Evolutionary conservation across 1,140 invertebrate genomes (phyloP), one percentile per base, ranked within the genome.

Genomic region (Teleopsis dalmanni): DNA sequence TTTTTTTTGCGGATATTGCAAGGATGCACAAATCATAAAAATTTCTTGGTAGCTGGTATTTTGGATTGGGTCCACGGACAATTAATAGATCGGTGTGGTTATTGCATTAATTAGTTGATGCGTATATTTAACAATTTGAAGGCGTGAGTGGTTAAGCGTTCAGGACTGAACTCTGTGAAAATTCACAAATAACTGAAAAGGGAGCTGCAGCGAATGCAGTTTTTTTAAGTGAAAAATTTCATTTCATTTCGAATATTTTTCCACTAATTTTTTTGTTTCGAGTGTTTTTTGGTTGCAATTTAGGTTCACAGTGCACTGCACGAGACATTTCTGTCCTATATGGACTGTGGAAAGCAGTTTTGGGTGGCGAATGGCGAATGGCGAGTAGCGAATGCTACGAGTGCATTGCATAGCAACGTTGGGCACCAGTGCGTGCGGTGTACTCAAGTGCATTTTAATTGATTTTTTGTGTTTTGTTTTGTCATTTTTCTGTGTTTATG

Each of bases 151-250:
- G n/a, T n/a, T n/a, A n/a, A n/a, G n/a, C n/a, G n/a, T n/a, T n/a
- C n/a, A n/a, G n/a, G n/a, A n/a, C n/a, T 33, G 43, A 34, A 45
- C 29, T 21, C 43, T 8, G 25, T 27, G 43, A 11, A 45, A 33
- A 31, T 45, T 10, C 43, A 45, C 27, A 45, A 45, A 31, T 45
- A n/a, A 45, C 43, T 33, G 43, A 45, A 18, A 31, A 31, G 29
- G 29, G 29, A 31, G 9, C n/a, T 31, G 9, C 29, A n/a, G 29
- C 29, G 29, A 31, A n/a, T 31, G 29, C 9, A 31, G n/a, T 31
- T 31, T 31, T n/a, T 9, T 31, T 31, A n/a, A n/a, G n/a, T n/a
- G n/a, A n/a, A n/a, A n/a, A n/a, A n/a, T n/a, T n/a, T 31, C n/a
- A n/a, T 31, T 31, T 31, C 29, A 9, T 31, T 31, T 31, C 29